phyloP scores from a whole-genome alignment of 2,888 invertebrate genomes.

The Eupsilia transversa region DNA sequence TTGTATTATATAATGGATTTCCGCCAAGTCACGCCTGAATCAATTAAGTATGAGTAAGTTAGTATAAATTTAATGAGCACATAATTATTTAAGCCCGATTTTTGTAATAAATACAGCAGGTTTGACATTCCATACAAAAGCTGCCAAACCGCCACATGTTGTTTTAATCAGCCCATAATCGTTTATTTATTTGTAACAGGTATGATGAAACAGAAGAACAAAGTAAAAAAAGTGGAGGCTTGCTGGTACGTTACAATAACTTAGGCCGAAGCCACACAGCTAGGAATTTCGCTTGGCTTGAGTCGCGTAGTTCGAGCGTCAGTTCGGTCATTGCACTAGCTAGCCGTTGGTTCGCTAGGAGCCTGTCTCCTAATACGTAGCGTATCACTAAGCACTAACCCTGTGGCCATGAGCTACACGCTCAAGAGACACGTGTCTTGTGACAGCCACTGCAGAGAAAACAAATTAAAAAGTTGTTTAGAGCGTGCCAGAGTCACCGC shows the following conservation, averaged over 20 bases:
- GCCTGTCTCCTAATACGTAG: neutral
- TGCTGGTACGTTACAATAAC: conserved; percentile 22
- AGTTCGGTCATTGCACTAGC: neutral
- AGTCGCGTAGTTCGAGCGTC: neutral
- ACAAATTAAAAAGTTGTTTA: neutral
- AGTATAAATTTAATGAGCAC: neutral
- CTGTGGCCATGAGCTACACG: neutral
- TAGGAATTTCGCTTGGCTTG: neutral
- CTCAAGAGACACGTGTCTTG: neutral
- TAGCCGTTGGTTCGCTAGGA: neutral
- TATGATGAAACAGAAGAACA: conserved; percentile 1
- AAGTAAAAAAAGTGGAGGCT: neutral
- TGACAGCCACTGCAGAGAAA: neutral
- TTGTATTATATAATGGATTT: too few relatives aligned
- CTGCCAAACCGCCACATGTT: neutral
- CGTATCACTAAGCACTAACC: neutral
- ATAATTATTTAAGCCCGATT: neutral
- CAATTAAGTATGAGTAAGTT: neutral
- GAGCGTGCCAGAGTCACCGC: neutral
- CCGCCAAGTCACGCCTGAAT: too few relatives aligned
- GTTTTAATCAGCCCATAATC: neutral
- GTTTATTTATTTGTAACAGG: conserved; percentile 2
- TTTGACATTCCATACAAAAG: neutral
- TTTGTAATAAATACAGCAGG: neutral
- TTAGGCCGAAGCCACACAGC: neutral